These are phyloP conservation scores for Acanthosepion esculentum DNA, from an alignment of 2,888 invertebrate genomes.

Conservation along the genomic window DNA sequence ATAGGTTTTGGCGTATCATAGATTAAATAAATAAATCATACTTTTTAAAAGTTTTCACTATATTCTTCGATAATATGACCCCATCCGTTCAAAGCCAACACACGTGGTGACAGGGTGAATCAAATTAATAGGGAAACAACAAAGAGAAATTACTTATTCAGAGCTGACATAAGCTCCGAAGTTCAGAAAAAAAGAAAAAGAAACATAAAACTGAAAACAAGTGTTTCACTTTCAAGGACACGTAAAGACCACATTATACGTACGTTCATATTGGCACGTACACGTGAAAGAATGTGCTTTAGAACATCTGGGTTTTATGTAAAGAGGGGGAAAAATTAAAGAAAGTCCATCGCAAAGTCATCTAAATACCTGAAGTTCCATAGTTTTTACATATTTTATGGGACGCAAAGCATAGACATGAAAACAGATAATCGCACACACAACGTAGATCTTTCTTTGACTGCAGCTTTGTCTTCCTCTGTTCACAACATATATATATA, in stretches of 20 bases:
- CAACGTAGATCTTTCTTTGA: neutral
- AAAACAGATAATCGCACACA: neutral
- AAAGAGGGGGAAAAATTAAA: neutral
- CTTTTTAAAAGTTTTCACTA: no score
- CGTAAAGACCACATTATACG: neutral
- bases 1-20: no score
- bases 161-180: no score
- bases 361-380: neutral
- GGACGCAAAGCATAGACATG: neutral
- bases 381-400: slow-evolving; percentile 17
- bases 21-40: no score
- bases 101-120: no score
- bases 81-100: no score
- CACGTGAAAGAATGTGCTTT: neutral
- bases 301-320: neutral
- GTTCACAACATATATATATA: neutral
- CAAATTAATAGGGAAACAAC: no score
- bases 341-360: neutral
- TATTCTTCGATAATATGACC: no score
- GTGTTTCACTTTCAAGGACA: neutral
- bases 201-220: neutral
- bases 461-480: neutral
- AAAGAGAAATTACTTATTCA: no score
- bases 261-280: neutral
- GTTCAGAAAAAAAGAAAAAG: neutral